Evolutionary conservation across 2,888 invertebrate genomes (phyloP), one percentile per base, ranked within the genome.

Genomic region (Cheiracanthium punctorium): DNA sequence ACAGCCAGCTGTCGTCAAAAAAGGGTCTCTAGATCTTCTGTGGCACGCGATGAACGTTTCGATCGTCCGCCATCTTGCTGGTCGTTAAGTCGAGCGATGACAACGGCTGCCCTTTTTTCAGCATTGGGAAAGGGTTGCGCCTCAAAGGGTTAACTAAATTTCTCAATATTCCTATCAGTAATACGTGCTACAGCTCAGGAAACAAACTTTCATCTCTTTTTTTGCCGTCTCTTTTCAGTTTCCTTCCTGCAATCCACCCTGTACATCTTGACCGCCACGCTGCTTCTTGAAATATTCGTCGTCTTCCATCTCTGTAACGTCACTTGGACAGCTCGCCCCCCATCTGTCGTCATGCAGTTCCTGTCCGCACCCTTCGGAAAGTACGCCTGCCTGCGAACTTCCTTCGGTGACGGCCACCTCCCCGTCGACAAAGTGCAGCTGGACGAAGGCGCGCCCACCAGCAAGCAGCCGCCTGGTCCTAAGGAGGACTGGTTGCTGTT

Each of bases 401-500:
- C 85, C 1, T 20, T 74, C 5, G 33, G 74, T 0, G 73, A 79
- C 24, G 79, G 79, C 65, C 58, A 76, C 12, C 2, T 71, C 32
- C 72, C 80, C 0, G 8, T 79, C 33, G 80, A 80, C 32, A 70
- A 71, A 10, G 30, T 85, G 10, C 86, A 86, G 20, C 48, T 86
- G 12, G 76, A 86, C 17, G 86, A 86, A 30, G 86, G 80, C 43
- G 24, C 71, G 0, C 24, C 32, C 0, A 24, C 52, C n/a, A 28
- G 37, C 0, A 29, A 41, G 14, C 65, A 67, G 29, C 5, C 32
- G 10, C 33, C 74, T 12, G 41, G 71, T 7, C 58, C 65, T 5
- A 28, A 52, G 0, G 86, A 86, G 8, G 86, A 86, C 10, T 86
- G 86, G 86, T 76, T 70, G 43, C 20, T 86, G 33, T 37, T 86